Evolutionary conservation across 2,797 vertebrate genomes (phyloP).

Genomic region (Sebastes umbrosus): DNA sequence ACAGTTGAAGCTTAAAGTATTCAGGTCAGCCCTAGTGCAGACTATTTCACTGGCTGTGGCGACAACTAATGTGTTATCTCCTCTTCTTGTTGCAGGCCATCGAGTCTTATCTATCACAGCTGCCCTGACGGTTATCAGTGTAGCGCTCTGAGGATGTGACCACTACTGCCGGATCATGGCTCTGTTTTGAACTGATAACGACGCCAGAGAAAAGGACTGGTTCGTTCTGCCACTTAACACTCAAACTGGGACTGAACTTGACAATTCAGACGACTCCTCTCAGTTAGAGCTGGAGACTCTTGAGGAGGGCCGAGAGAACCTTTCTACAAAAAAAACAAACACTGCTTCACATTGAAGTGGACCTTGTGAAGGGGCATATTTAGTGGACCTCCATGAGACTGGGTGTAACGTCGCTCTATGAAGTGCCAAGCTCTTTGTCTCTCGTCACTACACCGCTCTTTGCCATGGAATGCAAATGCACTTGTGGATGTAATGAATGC

Average conservation of each 20-base stretch:
- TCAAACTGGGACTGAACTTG: constrained; percentile 73
- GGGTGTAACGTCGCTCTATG: constrained; percentile 74
- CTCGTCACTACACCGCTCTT: constrained; percentile 59
- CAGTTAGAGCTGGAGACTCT: constrained; percentile 63
- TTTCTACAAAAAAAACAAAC: constrained; percentile 32
- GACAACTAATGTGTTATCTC: not conserved
- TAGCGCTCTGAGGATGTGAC: constrained; percentile 73
- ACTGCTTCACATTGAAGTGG: constrained; percentile 89
- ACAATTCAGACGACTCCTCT: constrained; percentile 70
- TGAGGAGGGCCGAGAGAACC: constrained; percentile 41
- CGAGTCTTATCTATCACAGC: constrained; percentile 89
- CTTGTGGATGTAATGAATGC: constrained; percentile 67
- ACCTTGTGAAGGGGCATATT: constrained; percentile 68
- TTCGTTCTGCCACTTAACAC: constrained; percentile 48
- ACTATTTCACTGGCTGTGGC: not conserved
- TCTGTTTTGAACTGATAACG: constrained; percentile 62
- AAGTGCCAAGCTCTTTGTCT: constrained; percentile 81
- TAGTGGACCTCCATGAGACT: constrained; percentile 78
- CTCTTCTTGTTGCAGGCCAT: constrained; percentile 81
- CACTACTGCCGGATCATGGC: constrained; percentile 76
- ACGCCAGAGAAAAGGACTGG: constrained; percentile 54
- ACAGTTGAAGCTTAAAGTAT: no score
- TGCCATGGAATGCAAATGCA: constrained; percentile 67
- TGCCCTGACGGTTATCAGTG: constrained; percentile 83
- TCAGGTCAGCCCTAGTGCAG: no score